Percentiles rank a stretch among this genome's conserved stretches.
Evolutionary conservation across 2,113 vertebrate species (phyloP).

Genomic region (Mormoops blainvillei): DNA sequence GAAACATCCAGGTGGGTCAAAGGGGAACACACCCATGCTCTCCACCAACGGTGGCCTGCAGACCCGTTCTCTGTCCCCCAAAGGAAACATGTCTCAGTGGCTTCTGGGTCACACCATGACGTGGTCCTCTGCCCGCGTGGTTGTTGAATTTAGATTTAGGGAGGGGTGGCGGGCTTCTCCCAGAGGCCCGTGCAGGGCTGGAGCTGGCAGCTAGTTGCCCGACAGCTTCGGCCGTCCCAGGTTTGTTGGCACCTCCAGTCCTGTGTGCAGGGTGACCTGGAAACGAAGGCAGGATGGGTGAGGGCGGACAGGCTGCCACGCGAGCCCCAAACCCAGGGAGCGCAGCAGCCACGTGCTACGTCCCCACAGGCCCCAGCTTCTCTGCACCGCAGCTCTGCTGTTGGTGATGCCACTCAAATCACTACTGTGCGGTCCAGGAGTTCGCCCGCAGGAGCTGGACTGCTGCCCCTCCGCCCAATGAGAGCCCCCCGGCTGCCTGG

Average conservation of each 20-base stretch:
- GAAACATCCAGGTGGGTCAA: not conserved
- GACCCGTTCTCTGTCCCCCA: not conserved
- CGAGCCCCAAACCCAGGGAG: accelerated
- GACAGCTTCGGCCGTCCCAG: constrained; percentile 80
- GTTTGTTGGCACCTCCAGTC: constrained; percentile 91
- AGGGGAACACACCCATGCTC: not conserved
- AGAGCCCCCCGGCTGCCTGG: not conserved
- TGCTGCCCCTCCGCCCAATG: not conserved
- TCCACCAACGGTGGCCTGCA: not conserved
- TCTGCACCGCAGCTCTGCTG: accelerated
- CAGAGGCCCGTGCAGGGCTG: not conserved
- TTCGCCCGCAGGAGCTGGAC: not conserved
- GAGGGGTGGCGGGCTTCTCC: not conserved
- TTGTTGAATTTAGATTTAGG: accelerated
- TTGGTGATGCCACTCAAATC: no score
- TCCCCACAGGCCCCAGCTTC: accelerated
- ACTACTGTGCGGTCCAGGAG: accelerated
- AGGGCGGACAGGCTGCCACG: accelerated
- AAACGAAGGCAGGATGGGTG: constrained; percentile 41
- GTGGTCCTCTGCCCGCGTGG: not conserved
- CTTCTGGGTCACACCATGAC: not conserved
- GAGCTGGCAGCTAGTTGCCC: constrained; percentile 71
- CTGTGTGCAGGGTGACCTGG: constrained; percentile 94
- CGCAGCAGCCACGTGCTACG: accelerated
- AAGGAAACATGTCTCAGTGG: not conserved